phyloP scores from a whole-genome alignment of 2,113 vertebrate genomes.

The Neogobius melanostomus region DNA sequence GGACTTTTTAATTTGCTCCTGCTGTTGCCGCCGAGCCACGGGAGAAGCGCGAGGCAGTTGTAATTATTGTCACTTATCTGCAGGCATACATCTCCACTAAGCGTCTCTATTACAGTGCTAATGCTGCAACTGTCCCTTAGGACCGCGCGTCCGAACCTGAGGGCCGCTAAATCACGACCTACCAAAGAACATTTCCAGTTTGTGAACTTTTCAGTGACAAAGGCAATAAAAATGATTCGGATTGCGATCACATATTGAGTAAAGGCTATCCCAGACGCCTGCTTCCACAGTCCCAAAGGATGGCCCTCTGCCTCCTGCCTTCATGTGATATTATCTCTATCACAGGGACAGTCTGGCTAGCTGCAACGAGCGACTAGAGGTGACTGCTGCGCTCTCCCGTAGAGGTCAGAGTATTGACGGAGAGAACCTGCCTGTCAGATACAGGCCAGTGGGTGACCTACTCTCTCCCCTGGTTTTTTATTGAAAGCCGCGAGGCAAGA shows the following conservation, averaged over 20 bases:
- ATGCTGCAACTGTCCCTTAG: conserved; percentile 16
- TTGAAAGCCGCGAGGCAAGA: conserved; percentile 57
- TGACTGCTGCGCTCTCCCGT: conserved; percentile 30
- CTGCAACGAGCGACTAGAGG: conserved; percentile 25
- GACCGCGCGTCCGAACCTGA: conserved; percentile 11
- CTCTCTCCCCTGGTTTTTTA: conserved; percentile 45
- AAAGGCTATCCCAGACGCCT: conserved; percentile 11
- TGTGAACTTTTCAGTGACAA: no score
- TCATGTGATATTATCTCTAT: conserved; percentile 27
- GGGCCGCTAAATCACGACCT: no score
- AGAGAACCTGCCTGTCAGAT: conserved; percentile 51
- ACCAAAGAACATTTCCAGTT: no score
- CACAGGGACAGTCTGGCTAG: conserved; percentile 18
- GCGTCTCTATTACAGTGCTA: conserved; percentile 36
- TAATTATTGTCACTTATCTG: conserved; percentile 62
- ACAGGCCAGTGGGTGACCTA: conserved; percentile 53
- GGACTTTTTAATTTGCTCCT: conserved; percentile 59
- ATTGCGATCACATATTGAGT: no score
- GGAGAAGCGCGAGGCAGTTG: conserved; percentile 47
- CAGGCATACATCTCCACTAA: conserved; percentile 28
- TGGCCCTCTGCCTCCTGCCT: conserved; percentile 27
- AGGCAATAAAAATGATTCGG: no score
- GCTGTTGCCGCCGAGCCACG: conserved; percentile 44
- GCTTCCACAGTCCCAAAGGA: conserved; percentile 17
- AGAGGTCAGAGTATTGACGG: conserved; percentile 61